Base-by-base conservation (phyloP, 2,797 vertebrate species). In the Chiroxiphia lanceolata region DNA sequence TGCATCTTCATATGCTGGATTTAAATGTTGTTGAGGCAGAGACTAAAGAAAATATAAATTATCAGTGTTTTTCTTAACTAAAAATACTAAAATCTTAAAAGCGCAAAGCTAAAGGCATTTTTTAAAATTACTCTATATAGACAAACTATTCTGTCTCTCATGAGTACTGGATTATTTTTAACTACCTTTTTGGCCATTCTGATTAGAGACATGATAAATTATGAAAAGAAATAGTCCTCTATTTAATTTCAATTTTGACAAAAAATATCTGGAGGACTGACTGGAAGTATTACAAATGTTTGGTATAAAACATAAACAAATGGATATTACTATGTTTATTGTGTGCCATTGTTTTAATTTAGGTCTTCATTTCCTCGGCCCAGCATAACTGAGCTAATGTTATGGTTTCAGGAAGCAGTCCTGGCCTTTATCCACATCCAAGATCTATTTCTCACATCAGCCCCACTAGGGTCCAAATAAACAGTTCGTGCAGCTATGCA, bases 1-100 rank as follows among this genome's bases (percentile, higher is more conserved):
- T 6, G 98, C 98, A 4, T 99, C 99, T 96, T 99, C 98, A 96
- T 99, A 99, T 25, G 98, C 98, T 88, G 98, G 97, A 97, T 98
- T 98, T 85, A 98, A 97, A 13, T 92, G 97, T 40, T 97, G 87
- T 81, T 90, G 98, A 65, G 93, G 85, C 36, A 91, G 92, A 95
- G 57, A 68, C 97, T 98, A 82, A 67, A 95, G 59, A 96, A 93
- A 93, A 96, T 9, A 94, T 63, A 89, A 93, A 64, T 57, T 68
- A 20, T 64, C 54, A 94, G 74, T 89, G 57, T 77, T 89, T 67
- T 86, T 45, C n/a, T 68, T 94, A 75, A 54, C 94, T 54, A 79
- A 34, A 93, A 81, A 88, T 34, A 87, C 5, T 48, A 42, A 48
- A 89, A 82, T 78, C 33, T 90, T 95, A 57, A 51, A 71, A 59